Conservation (phyloP, 2,113 vertebrate species). For the Rhea pennata region DNA sequence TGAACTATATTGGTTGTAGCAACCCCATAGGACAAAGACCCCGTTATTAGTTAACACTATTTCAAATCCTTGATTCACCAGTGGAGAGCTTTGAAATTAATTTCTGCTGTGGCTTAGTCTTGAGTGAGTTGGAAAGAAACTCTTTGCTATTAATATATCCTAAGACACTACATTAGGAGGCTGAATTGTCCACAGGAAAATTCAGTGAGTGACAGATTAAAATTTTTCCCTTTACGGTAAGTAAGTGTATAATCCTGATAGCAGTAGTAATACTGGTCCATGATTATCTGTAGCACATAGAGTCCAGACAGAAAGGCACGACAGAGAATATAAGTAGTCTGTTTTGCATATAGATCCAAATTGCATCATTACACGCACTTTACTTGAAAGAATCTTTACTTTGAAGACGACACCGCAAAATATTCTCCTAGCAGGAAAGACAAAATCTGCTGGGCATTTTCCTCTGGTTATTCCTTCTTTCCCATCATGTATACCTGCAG, state of each 20-base stretch:
- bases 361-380: background rate
- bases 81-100: too few relatives aligned
- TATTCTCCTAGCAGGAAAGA: background rate
- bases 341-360: background rate
- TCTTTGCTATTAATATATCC: background rate
- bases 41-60: background rate
- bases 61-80: too few relatives aligned
- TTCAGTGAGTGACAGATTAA: background rate
- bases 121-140: background rate
- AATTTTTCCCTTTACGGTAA: background rate
- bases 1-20: background rate
- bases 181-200: background rate
- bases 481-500: background rate
- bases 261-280: background rate
- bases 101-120: too few relatives aligned
- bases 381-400: background rate
- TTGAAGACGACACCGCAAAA: background rate
- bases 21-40: background rate
- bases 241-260: background rate
- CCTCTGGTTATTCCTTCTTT: background rate
- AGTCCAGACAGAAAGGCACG: background rate
- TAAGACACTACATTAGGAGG: background rate
- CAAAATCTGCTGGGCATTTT: background rate
- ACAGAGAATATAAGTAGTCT: background rate
- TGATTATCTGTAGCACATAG: background rate